phyloP scores from a whole-genome alignment of 2,797 vertebrate species.

The Catamblyrhynchus diadema region DNA sequence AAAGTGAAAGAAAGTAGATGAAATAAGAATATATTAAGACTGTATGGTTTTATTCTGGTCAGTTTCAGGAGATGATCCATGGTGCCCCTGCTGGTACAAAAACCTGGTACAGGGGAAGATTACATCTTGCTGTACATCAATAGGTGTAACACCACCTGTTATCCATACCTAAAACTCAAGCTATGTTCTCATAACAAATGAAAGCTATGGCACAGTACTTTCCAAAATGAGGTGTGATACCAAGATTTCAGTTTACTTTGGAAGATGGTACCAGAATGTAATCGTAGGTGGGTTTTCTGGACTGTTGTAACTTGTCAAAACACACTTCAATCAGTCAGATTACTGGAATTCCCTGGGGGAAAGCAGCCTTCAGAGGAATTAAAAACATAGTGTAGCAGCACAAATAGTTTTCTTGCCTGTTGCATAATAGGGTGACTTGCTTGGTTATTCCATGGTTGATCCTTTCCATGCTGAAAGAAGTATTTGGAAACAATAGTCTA shows the following conservation, averaged over 20 bases:
- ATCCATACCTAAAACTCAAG: not conserved
- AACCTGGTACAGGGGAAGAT: not conserved
- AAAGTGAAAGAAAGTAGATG: not conserved
- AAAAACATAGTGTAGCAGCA: not conserved
- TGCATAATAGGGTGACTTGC: slow-evolving; percentile 18
- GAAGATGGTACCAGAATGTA: slow-evolving; percentile 44
- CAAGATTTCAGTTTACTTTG: slow-evolving; percentile 52
- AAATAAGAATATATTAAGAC: not conserved
- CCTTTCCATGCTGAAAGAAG: not conserved
- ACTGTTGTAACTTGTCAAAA: slow-evolving; percentile 51
- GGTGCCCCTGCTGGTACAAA: not conserved
- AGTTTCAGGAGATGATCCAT: not conserved
- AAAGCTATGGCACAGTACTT: not conserved
- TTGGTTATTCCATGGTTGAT: slow-evolving; percentile 4
- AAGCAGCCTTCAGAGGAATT: slow-evolving; percentile 36
- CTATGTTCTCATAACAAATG: not conserved
- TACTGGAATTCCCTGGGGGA: slow-evolving; percentile 58
- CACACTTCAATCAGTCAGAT: slow-evolving; percentile 31
- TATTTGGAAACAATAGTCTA: not conserved
- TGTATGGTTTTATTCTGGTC: not conserved
- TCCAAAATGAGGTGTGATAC: slow-evolving; percentile 5
- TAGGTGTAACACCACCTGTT: not conserved
- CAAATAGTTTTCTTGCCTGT: not conserved
- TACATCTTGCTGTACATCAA: not conserved
- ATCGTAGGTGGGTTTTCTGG: slow-evolving; percentile 51